These are phyloP conservation scores for Acleris literana DNA, from an alignment of 2,888 invertebrate genomes.

Conservation along the genomic window DNA sequence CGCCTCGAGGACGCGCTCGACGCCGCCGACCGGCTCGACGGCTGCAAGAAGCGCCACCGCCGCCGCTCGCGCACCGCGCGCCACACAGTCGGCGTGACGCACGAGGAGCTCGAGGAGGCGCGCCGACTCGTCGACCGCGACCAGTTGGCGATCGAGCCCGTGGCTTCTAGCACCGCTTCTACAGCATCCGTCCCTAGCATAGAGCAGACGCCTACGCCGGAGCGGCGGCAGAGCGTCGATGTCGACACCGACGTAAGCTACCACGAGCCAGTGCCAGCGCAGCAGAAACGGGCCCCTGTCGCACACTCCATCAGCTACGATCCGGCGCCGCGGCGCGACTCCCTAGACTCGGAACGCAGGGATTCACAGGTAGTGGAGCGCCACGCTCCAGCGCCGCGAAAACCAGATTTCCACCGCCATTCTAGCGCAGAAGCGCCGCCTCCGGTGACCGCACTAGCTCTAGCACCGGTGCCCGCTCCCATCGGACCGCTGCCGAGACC, in stretches of 20 bases:
- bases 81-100: conserved; percentile 93
- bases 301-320: conserved; percentile 61
- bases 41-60: conserved; percentile 71
- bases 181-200: conserved; percentile 60
- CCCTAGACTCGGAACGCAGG: conserved; percentile 41
- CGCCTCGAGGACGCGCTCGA: conserved; percentile 85
- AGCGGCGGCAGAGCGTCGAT: conserved; percentile 61
- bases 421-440: conserved; percentile 63
- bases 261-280: conserved; percentile 59
- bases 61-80: conserved; percentile 85
- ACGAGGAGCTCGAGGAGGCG: conserved; percentile 91
- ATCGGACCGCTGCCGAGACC: conserved; percentile 52
- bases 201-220: conserved; percentile 58
- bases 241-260: conserved; percentile 55
- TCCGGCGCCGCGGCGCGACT: conserved; percentile 45
- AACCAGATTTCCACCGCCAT: conserved; percentile 70
- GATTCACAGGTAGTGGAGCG: conserved; percentile 61
- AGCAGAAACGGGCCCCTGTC: conserved; percentile 56
- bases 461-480: conserved; percentile 39
- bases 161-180: conserved; percentile 70
- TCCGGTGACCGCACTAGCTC: conserved; percentile 27
- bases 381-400: conserved; percentile 55
- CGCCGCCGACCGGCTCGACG: conserved; percentile 68
- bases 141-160: conserved; percentile 59
- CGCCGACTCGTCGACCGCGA: conserved; percentile 87